Evolutionary conservation across 2,113 vertebrate species (phyloP).

Genomic region (Chaetodon auriga): DNA sequence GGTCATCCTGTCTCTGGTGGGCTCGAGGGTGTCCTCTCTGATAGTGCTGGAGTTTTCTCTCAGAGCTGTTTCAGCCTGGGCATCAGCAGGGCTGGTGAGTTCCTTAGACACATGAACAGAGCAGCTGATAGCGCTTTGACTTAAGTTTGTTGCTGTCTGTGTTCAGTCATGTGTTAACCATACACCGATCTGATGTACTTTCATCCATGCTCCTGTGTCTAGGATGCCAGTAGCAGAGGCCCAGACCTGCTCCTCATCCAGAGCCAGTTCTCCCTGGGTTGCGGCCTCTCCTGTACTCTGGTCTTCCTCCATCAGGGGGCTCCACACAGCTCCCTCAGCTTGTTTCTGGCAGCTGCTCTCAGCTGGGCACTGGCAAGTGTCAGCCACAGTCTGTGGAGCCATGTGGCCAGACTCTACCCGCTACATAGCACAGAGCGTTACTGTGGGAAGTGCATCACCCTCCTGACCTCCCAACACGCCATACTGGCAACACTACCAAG

Average conservation of each 20-base stretch:
- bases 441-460: conserved; percentile 89
- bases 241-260: conserved; percentile 81
- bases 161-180: background rate
- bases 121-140: background rate
- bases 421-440: conserved; percentile 85
- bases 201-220: background rate
- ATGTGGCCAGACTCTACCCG: conserved; percentile 84
- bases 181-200: background rate
- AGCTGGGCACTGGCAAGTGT: conserved; percentile 78
- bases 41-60: conserved; percentile 93
- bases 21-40: conserved; percentile 86
- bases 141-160: background rate
- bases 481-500: conserved; percentile 83
- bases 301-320: conserved; percentile 91
- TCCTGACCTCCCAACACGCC: conserved; percentile 79
- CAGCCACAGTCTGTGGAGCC: conserved; percentile 74
- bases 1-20: conserved; percentile 82
- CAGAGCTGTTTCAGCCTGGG: conserved; percentile 80
- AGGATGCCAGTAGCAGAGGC: conserved; percentile 67
- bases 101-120: background rate
- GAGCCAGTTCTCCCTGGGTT: conserved; percentile 91
- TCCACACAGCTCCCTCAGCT: conserved; percentile 83
- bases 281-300: conserved; percentile 86
- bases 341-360: conserved; percentile 86
- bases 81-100: conserved; percentile 84